Evolutionary conservation across 2,113 vertebrate genomes (phyloP).

Genomic region (Columba livia): DNA sequence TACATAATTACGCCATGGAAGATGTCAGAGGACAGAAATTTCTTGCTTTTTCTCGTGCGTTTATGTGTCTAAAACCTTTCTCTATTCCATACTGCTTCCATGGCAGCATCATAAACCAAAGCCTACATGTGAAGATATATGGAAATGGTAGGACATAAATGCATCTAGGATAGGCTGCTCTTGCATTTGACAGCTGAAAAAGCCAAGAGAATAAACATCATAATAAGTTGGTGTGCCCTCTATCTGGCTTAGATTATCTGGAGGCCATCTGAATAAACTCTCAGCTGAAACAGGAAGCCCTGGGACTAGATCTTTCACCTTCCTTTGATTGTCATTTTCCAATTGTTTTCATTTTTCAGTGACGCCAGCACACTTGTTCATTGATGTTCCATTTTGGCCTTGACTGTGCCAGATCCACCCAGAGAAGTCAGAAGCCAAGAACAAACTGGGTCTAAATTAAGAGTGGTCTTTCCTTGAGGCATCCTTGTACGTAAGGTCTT

Average conservation of each 20-base stretch:
- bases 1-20: not conserved
- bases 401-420: conserved; percentile 1
- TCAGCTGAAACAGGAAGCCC: conserved; percentile 71
- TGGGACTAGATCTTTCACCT: conserved; percentile 78
- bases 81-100: not conserved
- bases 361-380: conserved; percentile 50
- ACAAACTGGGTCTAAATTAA: not conserved
- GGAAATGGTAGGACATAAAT: not conserved
- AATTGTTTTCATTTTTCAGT: conserved; percentile 50
- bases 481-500: not conserved
- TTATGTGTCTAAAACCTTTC: not conserved
- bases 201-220: not conserved
- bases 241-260: conserved; percentile 42
- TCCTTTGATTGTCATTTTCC: conserved; percentile 78
- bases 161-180: not conserved
- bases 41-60: not conserved
- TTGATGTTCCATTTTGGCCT: conserved; percentile 18
- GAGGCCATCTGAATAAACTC: conserved; percentile 68
- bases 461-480: not conserved
- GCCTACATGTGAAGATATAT: not conserved
- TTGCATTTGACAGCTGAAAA: conserved; percentile 8
- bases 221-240: not conserved
- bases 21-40: not conserved
- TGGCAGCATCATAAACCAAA: not conserved
- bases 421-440: conserved; percentile 23